Evolutionary conservation across 1,140 invertebrate genomes (phyloP), one percentile per base, ranked within the genome.

Genomic region (Drosophila tani): DNA sequence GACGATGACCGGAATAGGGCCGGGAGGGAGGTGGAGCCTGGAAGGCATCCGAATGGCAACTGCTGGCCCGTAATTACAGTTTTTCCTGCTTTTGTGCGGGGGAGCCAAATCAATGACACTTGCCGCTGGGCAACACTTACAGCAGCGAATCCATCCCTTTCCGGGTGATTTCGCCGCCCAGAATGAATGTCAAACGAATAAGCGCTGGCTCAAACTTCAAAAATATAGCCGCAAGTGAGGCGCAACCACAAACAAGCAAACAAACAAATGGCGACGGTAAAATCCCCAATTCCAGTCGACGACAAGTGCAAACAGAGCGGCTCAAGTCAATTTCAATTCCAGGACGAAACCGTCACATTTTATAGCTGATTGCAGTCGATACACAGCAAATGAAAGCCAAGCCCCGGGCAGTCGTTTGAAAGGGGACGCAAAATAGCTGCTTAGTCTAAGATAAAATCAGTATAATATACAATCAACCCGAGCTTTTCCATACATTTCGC

Each of bases 301-400:
- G 68, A 51, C 43, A 56, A 73, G 65, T 56, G 83, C 83, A 86
- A 86, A 88, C 80, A 88, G 56, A 65, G 60, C 38, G 41, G 70
- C 76, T 77, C 82, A 88, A 88, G 77, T 81, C 76, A 88, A 84
- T 84, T 84, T 81, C 63, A 68, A 27, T 58, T 56, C 47, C 35
- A 32, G 5, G 35, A 15, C 45, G 29, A 70, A 71, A 43, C 55
- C 76, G 56, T 80, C 76, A 86, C 80, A 86, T 83, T 88, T 87
- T 81, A 88, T 79, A 70, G 77, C 85, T 87, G 83, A 88, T 87
- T 87, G 83, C 83, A 73, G 84, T 43, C 79, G 70, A 87, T 87
- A 65, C 49, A 58, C 53, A 66, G 60, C 40, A 84, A 86, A 88
- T 88, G 81, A 90, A 84, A 81, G 81, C 50, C 46, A 41, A 55